These are phyloP conservation scores for Cydia strobilella DNA, from an alignment of 1,140 invertebrate species.

Conservation along the genomic window DNA sequence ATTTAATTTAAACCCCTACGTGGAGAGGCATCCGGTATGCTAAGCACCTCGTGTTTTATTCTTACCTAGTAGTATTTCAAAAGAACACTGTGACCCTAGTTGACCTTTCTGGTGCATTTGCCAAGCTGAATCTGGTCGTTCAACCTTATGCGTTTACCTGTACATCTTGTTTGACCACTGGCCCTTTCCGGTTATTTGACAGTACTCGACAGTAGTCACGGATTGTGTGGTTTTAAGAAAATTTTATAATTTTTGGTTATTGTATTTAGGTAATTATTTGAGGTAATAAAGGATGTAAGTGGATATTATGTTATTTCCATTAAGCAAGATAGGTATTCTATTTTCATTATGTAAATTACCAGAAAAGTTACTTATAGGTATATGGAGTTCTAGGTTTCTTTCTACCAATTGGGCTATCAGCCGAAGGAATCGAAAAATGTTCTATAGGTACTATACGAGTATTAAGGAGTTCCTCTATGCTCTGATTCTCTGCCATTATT, in stretches of 20 bases:
- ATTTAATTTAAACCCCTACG: not conserved
- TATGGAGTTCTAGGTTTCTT: too few relatives aligned
- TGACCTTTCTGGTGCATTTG: constrained; percentile 19
- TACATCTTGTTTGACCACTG: constrained; percentile 15
- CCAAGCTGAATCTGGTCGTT: constrained; percentile 12
- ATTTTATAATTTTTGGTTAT: not conserved
- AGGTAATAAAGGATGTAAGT: not conserved
- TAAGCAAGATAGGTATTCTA: not conserved
- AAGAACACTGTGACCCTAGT: not conserved
- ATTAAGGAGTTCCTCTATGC: too few relatives aligned
- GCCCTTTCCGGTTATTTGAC: constrained; percentile 15
- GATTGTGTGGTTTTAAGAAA: not conserved
- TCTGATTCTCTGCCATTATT: too few relatives aligned
- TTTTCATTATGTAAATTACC: too few relatives aligned
- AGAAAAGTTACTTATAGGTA: too few relatives aligned
- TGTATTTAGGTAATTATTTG: not conserved
- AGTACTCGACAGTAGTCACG: not conserved
- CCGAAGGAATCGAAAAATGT: too few relatives aligned
- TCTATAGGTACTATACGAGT: too few relatives aligned
- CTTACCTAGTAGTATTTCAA: constrained; percentile 8
- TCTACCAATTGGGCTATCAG: too few relatives aligned
- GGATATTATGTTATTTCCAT: not conserved
- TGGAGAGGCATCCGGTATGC: not conserved
- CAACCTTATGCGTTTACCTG: constrained; percentile 1
- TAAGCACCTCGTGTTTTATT: not conserved